A percentile compares a stretch with the other conserved stretches of the same genome.
These are phyloP conservation scores for Entomyzon cyanotis DNA, from an alignment of 2,113 vertebrate species.

Conservation along the genomic window DNA sequence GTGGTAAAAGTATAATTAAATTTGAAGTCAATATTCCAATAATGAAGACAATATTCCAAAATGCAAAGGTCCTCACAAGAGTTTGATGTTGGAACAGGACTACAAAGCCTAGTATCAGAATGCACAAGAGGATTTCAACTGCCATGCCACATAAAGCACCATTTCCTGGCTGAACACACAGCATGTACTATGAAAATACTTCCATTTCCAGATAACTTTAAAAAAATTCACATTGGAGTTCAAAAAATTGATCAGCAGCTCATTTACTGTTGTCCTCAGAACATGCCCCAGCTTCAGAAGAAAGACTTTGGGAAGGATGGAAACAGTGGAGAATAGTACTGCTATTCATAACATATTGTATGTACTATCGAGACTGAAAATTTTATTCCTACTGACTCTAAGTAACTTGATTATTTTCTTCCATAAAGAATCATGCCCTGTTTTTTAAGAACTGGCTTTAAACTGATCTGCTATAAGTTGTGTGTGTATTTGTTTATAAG, in stretches of 20 bases:
- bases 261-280: not conserved
- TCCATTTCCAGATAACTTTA: not conserved
- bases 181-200: not conserved
- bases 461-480: slow-evolving; percentile 10
- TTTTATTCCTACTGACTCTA: not conserved
- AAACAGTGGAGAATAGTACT: not conserved
- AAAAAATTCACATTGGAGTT: not conserved
- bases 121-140: not conserved
- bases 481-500: not conserved
- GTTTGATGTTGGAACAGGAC: not conserved
- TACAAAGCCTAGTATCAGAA: not conserved
- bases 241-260: not conserved
- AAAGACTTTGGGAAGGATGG: not conserved
- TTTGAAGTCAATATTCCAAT: not conserved
- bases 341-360: not conserved
- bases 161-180: not conserved
- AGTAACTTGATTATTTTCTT: not conserved
- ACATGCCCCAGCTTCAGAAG: not conserved
- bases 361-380: not conserved
- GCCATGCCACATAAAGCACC: not conserved
- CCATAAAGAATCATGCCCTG: not conserved
- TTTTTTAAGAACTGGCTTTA: slow-evolving; percentile 36
- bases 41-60: not conserved
- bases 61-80: not conserved
- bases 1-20: not conserved